Percentiles rank a stretch among this genome's conserved stretches.
Conservation (phyloP, 2,888 invertebrate genomes). For the Mythimna ferrago region DNA sequence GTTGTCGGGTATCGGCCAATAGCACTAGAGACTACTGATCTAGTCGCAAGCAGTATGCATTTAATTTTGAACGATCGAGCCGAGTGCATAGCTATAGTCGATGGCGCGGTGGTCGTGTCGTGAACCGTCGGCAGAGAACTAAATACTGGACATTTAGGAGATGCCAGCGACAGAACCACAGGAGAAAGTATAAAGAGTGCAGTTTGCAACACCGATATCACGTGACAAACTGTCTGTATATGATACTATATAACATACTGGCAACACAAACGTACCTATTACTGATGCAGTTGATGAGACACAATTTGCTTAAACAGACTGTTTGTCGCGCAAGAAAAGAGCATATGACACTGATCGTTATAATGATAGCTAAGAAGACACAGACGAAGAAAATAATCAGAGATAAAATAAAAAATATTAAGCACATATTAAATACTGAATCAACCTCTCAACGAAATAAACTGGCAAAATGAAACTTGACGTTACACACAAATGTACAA, state of each 20-base stretch:
- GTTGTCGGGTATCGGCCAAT: slow-evolving; percentile 89
- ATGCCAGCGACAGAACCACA: slow-evolving; percentile 89
- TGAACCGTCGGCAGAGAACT: slow-evolving; percentile 84
- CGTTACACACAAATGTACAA: slow-evolving; percentile 88
- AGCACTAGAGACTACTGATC: slow-evolving; percentile 90
- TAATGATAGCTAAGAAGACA: slow-evolving; percentile 89
- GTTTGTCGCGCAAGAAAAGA: slow-evolving; percentile 83
- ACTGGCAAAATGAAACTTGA: slow-evolving; percentile 84
- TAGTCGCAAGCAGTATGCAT: slow-evolving; percentile 90
- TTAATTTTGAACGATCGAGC: slow-evolving; percentile 89
- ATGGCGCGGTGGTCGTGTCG: slow-evolving; percentile 87
- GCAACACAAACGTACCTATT: slow-evolving; percentile 4
- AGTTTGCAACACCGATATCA: slow-evolving; percentile 90
- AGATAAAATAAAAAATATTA: slow-evolving; percentile 82
- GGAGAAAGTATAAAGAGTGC: slow-evolving; percentile 90
- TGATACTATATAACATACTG: slow-evolving; percentile 9
- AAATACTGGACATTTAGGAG: slow-evolving; percentile 85
- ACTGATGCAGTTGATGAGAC: not conserved
- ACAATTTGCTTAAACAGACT: slow-evolving; percentile 67
- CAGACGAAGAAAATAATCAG: slow-evolving; percentile 85
- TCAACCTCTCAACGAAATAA: slow-evolving; percentile 80
- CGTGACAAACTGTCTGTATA: slow-evolving; percentile 78
- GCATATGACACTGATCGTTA: slow-evolving; percentile 86
- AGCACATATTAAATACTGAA: slow-evolving; percentile 83
- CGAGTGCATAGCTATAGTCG: slow-evolving; percentile 89